Conservation (phyloP, 1,140 invertebrate species). For the Drosophila erecta region DNA sequence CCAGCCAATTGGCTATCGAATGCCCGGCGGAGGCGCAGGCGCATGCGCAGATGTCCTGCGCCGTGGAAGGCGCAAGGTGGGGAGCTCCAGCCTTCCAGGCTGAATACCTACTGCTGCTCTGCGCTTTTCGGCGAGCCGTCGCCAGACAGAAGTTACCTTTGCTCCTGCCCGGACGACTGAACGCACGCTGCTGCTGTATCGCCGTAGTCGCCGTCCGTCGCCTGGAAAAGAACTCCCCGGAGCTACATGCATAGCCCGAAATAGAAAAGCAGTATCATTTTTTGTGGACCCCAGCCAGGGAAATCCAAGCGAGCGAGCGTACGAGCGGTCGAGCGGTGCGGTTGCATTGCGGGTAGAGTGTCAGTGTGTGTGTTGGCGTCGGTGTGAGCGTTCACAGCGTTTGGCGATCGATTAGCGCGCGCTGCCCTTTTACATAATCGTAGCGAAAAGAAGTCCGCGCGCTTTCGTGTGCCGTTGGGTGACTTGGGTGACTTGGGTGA, state of each 20-base stretch:
- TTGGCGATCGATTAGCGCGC: constrained; percentile 23
- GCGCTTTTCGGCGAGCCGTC: constrained; percentile 20
- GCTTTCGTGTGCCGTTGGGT: constrained; percentile 7
- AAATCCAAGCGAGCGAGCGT: constrained; percentile 26
- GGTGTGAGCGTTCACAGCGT: constrained; percentile 9
- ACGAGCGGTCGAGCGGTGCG: constrained; percentile 13
- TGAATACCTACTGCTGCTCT: constrained; percentile 61
- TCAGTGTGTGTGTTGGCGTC: constrained; percentile 42
- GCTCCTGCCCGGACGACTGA: constrained; percentile 84
- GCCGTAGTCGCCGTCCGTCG: constrained; percentile 73
- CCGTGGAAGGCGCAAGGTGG: constrained; percentile 60
- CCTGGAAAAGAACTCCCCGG: constrained; percentile 28
- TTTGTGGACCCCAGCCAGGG: constrained; percentile 16
- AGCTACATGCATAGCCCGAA: neutral
- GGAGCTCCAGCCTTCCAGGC: constrained; percentile 72
- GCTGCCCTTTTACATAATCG: constrained; percentile 52
- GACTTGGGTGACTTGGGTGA: neutral
- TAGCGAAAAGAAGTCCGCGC: constrained; percentile 18
- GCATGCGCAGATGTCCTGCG: constrained; percentile 75
- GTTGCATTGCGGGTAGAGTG: constrained; percentile 46
- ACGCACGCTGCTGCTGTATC: constrained; percentile 74
- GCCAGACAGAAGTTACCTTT: constrained; percentile 85
- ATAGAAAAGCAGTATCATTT: constrained; percentile 6
- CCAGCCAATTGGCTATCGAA: constrained; percentile 65
- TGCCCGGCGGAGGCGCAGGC: constrained; percentile 40